A percentile compares a stretch with the other conserved stretches of the same genome.
Conservation (phyloP, 2,888 invertebrate species). For the Erebia ligea region DNA sequence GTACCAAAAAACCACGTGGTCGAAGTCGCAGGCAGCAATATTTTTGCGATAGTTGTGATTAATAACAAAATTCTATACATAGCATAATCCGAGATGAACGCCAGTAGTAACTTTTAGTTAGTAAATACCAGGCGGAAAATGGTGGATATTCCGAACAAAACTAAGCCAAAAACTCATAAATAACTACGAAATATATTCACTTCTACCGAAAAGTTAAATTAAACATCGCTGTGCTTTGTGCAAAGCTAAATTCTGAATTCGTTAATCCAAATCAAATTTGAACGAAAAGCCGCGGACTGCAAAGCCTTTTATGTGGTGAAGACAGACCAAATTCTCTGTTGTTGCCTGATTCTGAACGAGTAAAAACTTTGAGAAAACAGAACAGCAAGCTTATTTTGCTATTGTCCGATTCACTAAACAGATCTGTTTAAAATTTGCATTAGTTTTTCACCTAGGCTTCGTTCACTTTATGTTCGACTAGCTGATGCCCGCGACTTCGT, state of each 20-base stretch:
- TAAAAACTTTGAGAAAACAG: too few relatives aligned
- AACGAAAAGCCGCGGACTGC: neutral
- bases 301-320: neutral
- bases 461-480: too few relatives aligned
- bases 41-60: too few relatives aligned
- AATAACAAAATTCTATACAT: too few relatives aligned
- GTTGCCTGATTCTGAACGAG: neutral
- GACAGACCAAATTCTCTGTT: neutral
- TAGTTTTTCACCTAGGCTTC: too few relatives aligned
- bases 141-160: neutral
- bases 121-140: neutral
- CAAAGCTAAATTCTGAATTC: constrained; percentile 7
- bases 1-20: too few relatives aligned
- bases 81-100: too few relatives aligned
- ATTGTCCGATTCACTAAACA: too few relatives aligned
- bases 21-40: too few relatives aligned
- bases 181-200: neutral
- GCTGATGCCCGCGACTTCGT: too few relatives aligned
- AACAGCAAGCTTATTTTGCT: too few relatives aligned
- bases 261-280: constrained; percentile 5
- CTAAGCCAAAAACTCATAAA: neutral
- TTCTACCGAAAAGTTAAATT: constrained; percentile 4
- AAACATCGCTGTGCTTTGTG: constrained; percentile 7
- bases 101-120: neutral
- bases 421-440: too few relatives aligned